Evolutionary conservation across 53 echinoderm and acorn worm genomes (phyloP).

Genomic region (Echinometra lucunter): DNA sequence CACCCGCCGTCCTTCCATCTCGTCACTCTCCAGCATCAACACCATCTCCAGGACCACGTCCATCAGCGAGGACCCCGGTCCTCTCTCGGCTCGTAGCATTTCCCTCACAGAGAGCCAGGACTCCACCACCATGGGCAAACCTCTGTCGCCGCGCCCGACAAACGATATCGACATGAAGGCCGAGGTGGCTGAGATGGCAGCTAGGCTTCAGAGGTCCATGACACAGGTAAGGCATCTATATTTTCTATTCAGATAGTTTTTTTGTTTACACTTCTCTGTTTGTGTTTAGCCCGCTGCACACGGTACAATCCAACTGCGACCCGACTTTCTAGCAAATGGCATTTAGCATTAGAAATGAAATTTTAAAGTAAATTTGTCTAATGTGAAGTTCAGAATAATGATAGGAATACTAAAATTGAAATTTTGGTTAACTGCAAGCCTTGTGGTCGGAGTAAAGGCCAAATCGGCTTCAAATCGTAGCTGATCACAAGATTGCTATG

Average conservation of each 20-base stretch:
- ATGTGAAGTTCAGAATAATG: no score
- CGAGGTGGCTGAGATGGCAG: slow-evolving; percentile 87
- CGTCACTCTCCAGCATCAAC: slow-evolving; percentile 84
- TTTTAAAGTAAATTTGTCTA: no score
- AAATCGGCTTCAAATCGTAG: no score
- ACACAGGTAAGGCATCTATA: slow-evolving; percentile 46
- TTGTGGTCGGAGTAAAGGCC: no score
- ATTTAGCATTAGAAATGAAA: no score
- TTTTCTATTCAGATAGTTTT: neutral
- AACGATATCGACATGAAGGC: slow-evolving; percentile 82
- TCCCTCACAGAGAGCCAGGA: slow-evolving; percentile 76
- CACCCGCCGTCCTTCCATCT: slow-evolving; percentile 82
- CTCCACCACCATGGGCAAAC: slow-evolving; percentile 74
- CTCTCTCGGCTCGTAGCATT: slow-evolving; percentile 41
- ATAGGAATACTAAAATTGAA: no score
- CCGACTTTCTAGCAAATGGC: no score
- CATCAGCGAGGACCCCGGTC: slow-evolving; percentile 79
- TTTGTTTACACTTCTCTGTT: neutral
- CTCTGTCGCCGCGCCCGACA: slow-evolving; percentile 10
- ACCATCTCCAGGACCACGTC: slow-evolving; percentile 86
- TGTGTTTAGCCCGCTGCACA: neutral
- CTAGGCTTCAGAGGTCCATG: slow-evolving; percentile 78
- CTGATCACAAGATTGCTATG: no score
- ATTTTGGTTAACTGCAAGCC: no score
- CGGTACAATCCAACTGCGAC: no score